Evolutionary conservation across 2,797 vertebrate species (phyloP).

Genomic region (Sebastes trivittatus): DNA sequence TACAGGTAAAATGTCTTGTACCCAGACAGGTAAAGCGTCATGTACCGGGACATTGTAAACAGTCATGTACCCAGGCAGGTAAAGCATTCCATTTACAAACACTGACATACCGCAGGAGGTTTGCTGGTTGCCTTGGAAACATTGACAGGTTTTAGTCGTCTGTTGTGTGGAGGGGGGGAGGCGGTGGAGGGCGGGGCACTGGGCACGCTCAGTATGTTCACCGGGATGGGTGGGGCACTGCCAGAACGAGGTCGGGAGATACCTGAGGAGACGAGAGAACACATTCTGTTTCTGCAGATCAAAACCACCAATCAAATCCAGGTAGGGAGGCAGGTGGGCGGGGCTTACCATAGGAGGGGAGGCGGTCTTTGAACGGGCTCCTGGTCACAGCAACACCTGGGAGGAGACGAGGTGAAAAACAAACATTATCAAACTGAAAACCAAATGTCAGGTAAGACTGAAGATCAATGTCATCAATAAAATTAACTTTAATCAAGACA

Average conservation of each 20-base stretch:
- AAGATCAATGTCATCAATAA: background rate
- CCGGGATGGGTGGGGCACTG: conserved; percentile 91
- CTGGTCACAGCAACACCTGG: conserved; percentile 75
- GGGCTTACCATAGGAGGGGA: conserved; percentile 74
- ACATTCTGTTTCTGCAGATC: background rate
- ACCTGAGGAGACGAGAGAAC: conserved; percentile 72
- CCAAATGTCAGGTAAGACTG: background rate
- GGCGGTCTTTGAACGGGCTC: conserved; percentile 67
- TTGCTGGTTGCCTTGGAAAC: conserved; percentile 28
- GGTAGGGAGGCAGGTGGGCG: background rate
- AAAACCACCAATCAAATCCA: background rate
- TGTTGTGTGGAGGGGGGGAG: conserved; percentile 69
- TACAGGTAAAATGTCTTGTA: background rate
- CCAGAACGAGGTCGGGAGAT: conserved; percentile 92
- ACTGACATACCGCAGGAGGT: background rate
- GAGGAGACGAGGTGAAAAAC: background rate
- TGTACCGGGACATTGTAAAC: background rate
- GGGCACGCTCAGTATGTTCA: conserved; percentile 88
- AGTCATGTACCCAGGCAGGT: background rate
- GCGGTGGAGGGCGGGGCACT: conserved; percentile 71
- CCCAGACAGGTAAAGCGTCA: background rate
- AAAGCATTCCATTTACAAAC: background rate
- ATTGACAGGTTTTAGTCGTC: conserved; percentile 6
- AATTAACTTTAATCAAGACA: background rate
- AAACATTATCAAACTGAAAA: background rate